These are phyloP conservation scores for Geotrypetes seraphini DNA, from an alignment of 2,797 vertebrate genomes.

Conservation along the genomic window DNA sequence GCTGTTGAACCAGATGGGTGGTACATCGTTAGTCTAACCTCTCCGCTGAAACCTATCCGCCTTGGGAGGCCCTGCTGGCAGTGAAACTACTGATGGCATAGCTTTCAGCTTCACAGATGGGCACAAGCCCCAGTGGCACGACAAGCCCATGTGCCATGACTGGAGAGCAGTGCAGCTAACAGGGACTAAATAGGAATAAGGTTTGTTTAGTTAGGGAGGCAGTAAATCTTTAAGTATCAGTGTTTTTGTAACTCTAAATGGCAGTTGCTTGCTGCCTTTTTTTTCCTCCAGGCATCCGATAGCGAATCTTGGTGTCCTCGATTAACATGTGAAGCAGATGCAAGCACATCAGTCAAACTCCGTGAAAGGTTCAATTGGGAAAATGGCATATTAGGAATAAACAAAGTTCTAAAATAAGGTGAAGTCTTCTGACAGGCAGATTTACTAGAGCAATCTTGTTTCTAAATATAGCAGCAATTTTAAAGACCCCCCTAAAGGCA, in stretches of 20 bases:
- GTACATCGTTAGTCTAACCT: too few species aligned
- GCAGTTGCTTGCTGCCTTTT: slow-evolving; percentile 11
- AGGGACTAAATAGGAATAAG: too few species aligned
- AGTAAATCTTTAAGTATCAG: slow-evolving; percentile 13
- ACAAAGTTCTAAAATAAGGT: slow-evolving; percentile 51
- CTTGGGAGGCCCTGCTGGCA: too few species aligned
- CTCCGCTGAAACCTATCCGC: too few species aligned
- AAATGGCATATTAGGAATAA: slow-evolving; percentile 39
- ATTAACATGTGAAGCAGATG: slow-evolving; percentile 31
- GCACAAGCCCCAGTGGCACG: too few species aligned
- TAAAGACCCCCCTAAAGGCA: slow-evolving; percentile 38
- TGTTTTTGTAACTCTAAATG: slow-evolving; percentile 19
- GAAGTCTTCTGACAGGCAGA: slow-evolving; percentile 46
- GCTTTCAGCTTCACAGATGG: too few species aligned
- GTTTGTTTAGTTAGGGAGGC: too few species aligned
- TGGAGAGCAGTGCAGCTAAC: too few species aligned
- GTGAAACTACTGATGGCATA: too few species aligned
- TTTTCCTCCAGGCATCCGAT: slow-evolving; percentile 16
- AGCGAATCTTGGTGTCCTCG: slow-evolving; percentile 31
- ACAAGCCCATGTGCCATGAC: too few species aligned
- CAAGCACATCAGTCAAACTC: slow-evolving; percentile 37
- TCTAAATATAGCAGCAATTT: slow-evolving; percentile 71
- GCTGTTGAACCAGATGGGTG: too few species aligned
- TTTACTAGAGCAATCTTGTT: slow-evolving; percentile 56
- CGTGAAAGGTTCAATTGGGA: slow-evolving; percentile 46